phyloP scores from a whole-genome alignment of 2,888 invertebrate species.

The Pseudococcus longispinus region DNA sequence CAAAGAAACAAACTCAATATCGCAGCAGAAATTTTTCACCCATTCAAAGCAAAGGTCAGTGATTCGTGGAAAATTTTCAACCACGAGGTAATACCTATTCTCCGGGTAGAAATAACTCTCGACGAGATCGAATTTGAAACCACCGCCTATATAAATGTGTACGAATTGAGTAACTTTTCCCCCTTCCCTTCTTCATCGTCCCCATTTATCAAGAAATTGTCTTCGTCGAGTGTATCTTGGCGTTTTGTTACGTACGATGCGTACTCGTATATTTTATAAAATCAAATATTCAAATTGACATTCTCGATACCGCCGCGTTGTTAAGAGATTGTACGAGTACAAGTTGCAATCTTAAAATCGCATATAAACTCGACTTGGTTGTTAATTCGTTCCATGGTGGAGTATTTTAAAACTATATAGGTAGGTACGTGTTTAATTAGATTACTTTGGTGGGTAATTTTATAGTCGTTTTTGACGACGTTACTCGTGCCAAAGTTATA shows the following conservation, averaged over 20 bases:
- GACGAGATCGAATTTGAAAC: background rate
- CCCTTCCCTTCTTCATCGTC: background rate
- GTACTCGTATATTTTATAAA: background rate
- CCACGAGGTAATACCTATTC: background rate
- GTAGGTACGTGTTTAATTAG: conserved; percentile 10
- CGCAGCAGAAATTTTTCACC: background rate
- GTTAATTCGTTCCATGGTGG: background rate
- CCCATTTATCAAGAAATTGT: background rate
- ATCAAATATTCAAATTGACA: background rate
- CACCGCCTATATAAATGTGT: background rate
- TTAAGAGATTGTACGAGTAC: background rate
- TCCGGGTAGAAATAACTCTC: background rate
- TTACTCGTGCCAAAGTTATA: background rate
- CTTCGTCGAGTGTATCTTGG: background rate
- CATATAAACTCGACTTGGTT: background rate
- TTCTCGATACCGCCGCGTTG: background rate
- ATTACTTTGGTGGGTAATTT: background rate
- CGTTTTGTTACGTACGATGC: background rate
- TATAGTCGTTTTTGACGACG: conserved; percentile 11
- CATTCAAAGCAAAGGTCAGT: conserved; percentile 11
- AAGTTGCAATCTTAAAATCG: background rate
- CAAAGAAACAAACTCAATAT: conserved; percentile 27
- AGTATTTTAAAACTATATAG: background rate
- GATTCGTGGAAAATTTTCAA: conserved; percentile 15
- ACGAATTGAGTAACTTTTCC: background rate